These are phyloP conservation scores for Pachymerium ferrugineum DNA, from an alignment of 2,888 invertebrate genomes.

Conservation along the genomic window DNA sequence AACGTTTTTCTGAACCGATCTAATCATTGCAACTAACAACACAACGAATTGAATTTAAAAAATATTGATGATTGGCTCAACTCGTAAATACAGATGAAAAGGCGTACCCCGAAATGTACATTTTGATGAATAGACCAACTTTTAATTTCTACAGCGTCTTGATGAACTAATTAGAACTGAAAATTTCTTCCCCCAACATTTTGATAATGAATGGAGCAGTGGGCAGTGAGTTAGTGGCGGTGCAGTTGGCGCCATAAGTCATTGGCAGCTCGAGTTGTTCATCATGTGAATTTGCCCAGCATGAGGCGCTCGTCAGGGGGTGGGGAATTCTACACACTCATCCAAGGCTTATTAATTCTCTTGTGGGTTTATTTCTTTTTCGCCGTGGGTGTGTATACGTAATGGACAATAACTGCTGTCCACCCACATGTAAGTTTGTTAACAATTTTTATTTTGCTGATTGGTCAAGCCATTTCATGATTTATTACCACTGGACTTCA, in stretches of 20 bases:
- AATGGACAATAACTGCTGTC: slow-evolving; percentile 19
- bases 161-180: slow-evolving; percentile 31
- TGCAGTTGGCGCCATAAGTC: slow-evolving; percentile 23
- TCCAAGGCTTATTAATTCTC: slow-evolving; percentile 16
- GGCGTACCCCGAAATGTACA: not conserved
- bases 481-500: not conserved
- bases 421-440: not conserved
- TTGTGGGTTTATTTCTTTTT: slow-evolving; percentile 25
- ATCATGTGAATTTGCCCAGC: slow-evolving; percentile 25
- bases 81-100: slow-evolving; percentile 22
- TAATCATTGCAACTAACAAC: not conserved
- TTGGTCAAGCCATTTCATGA: not conserved
- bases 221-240: slow-evolving; percentile 27
- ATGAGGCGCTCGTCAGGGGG: slow-evolving; percentile 9
- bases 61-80: not conserved
- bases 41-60: slow-evolving; percentile 1
- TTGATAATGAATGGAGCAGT: slow-evolving; percentile 18
- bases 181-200: no score
- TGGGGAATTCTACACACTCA: slow-evolving; percentile 27
- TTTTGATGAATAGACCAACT: not conserved
- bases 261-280: slow-evolving; percentile 27
- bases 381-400: not conserved
- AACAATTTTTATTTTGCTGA: not conserved
- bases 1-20: not conserved
- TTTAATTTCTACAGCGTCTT: slow-evolving; percentile 23